phyloP scores from a whole-genome alignment of 2,113 vertebrate species.

The Maccullochella peelii region DNA sequence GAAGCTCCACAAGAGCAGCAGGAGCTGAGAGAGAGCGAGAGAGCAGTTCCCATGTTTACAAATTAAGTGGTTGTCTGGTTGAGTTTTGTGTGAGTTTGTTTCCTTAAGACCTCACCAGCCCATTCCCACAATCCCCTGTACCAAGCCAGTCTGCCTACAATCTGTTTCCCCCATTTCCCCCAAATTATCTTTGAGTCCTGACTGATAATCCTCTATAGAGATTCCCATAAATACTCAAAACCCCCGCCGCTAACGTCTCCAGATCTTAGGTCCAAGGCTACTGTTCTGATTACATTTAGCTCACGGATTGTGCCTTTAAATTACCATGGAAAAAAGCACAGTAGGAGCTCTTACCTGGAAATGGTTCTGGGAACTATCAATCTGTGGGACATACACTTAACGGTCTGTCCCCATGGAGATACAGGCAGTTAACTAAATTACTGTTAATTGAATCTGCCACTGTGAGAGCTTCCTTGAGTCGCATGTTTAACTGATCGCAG shows the following conservation, averaged over 20 bases:
- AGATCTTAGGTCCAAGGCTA: not conserved
- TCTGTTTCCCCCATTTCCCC: not conserved
- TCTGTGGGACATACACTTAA: constrained; percentile 45
- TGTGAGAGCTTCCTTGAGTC: constrained; percentile 65
- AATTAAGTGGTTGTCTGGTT: not conserved
- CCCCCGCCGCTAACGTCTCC: not conserved
- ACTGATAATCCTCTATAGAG: not conserved
- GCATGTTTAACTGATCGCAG: constrained; percentile 52
- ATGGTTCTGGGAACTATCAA: constrained; percentile 65
- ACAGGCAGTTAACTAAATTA: constrained; percentile 75
- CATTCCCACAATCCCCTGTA: not conserved
- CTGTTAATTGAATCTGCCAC: constrained; percentile 72
- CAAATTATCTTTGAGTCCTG: not conserved
- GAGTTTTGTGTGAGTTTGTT: not conserved
- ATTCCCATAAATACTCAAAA: not conserved
- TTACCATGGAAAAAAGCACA: not conserved
- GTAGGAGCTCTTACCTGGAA: constrained; percentile 62
- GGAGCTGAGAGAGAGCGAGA: not conserved
- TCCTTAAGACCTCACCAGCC: not conserved
- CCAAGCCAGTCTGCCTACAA: not conserved
- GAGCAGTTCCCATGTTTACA: not conserved
- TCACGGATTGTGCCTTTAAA: constrained; percentile 9
- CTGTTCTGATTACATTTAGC: not conserved
- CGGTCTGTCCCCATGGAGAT: constrained; percentile 67
- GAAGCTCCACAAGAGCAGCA: not conserved